Evolutionary conservation across 2,888 invertebrate genomes (phyloP), one percentile per base, ranked within the genome.

Genomic region (Papilio protenor): DNA sequence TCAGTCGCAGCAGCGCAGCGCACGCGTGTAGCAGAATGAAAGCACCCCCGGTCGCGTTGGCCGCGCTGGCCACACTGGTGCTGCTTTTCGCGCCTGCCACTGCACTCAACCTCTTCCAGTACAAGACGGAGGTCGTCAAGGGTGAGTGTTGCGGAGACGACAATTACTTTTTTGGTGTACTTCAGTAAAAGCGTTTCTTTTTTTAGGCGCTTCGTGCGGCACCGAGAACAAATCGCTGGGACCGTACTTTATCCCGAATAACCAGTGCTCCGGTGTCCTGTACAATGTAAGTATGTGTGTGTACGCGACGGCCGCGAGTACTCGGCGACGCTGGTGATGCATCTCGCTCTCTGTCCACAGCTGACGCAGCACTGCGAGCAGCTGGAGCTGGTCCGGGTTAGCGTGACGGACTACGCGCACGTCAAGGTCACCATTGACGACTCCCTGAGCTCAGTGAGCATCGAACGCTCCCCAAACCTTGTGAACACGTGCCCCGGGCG

Each of bases 41-140:
- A 12, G 47, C 78, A 82, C 84, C 79, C 69, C 86, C 45, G 83
- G 84, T 84, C 85, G 40, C 82, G 81, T 82, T 87, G 83, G 85
- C 82, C 73, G 82, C 87, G 45, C 70, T 80, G 59, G 76, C 77
- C 66, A 73, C 77, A 61, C 82, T 87, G 69, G 85, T 84, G 61
- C 80, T 89, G 69, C 79, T 86, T 49, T 83, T 85, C 75, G 73
- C 73, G 12, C 80, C 80, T 40, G 86, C 87, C 40, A 80, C 84
- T 49, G 81, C 87, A 27, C 73, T 83, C 76, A 88, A 73, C 27
- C 23, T 77, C 14, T 66, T 66, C 23, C 66, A 73, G 40, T 77
- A 77, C 12, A 73, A 73, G 66, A 77, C 77, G 64, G 40, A 73
- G 49, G 69, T 40, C 23, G 23, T 64, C 2, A 73, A 76, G 11